Conservation (phyloP, 2,113 vertebrate genomes). For the Saccopteryx leptura region DNA sequence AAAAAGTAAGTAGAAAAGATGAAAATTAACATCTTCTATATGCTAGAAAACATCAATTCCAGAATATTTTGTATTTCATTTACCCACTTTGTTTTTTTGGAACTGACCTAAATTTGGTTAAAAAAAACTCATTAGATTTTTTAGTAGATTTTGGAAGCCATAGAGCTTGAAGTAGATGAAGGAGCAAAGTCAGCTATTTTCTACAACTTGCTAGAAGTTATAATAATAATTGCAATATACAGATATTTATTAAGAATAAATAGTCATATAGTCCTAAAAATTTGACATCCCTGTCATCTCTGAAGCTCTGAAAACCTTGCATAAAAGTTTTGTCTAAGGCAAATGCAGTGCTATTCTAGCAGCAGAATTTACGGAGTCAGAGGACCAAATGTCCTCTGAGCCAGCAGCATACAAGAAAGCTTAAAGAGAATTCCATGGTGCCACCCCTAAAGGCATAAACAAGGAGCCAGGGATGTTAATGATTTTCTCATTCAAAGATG, state of each 20-base stretch:
- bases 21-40: neutral
- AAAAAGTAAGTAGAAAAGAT: neutral
- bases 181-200: neutral
- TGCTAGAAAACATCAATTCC: neutral
- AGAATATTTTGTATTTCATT: constrained; percentile 49
- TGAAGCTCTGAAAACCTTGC: neutral
- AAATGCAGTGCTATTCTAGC: neutral
- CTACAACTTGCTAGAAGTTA: neutral
- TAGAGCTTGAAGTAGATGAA: neutral
- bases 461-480: neutral
- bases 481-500: neutral
- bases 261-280: neutral
- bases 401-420: neutral
- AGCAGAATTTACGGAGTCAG: neutral
- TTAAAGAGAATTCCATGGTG: neutral
- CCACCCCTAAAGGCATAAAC: neutral
- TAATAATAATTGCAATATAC: neutral
- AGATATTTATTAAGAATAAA: constrained; percentile 47
- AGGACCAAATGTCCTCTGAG: neutral
- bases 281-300: neutral
- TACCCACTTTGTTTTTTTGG: neutral
- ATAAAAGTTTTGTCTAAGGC: neutral
- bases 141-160: neutral
- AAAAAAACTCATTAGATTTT: neutral
- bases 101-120: neutral